Conservation (phyloP, 2,797 vertebrate genomes). For the Rhinoraja longicauda region DNA sequence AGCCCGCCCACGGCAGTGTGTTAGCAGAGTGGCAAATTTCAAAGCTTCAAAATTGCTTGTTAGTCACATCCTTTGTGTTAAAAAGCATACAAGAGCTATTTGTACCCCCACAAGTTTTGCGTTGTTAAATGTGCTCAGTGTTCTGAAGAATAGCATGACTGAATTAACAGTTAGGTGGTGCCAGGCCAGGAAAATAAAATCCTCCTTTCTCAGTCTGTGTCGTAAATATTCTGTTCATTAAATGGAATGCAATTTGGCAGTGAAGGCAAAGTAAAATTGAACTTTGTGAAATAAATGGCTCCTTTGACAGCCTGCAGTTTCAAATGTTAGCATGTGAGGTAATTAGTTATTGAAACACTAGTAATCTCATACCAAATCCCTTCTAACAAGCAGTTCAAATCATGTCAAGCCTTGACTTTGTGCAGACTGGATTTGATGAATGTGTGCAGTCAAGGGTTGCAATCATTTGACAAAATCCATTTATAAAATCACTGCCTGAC, state of each 20-base stretch:
- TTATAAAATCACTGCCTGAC: background rate
- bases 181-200: constrained; percentile 1
- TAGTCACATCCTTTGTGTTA: background rate
- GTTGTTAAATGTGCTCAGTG: background rate
- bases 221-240: constrained; percentile 22
- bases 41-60: background rate
- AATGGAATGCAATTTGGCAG: constrained; percentile 35
- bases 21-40: background rate
- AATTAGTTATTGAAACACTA: constrained; percentile 4
- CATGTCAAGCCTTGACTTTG: background rate
- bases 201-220: background rate
- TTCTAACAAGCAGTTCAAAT: background rate
- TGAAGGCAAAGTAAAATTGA: background rate
- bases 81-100: constrained; percentile 3
- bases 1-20: background rate
- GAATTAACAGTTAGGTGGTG: background rate
- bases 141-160: constrained; percentile 5
- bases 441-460: background rate
- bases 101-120: background rate
- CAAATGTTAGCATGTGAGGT: background rate
- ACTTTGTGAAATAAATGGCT: background rate
- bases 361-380: background rate
- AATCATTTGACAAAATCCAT: background rate
- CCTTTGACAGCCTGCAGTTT: constrained; percentile 25
- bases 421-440: background rate